Percentiles rank a stretch among this genome's conserved stretches.
phyloP scores from a whole-genome alignment of 2,113 vertebrate genomes.

The Cranoglanis bouderius region DNA sequence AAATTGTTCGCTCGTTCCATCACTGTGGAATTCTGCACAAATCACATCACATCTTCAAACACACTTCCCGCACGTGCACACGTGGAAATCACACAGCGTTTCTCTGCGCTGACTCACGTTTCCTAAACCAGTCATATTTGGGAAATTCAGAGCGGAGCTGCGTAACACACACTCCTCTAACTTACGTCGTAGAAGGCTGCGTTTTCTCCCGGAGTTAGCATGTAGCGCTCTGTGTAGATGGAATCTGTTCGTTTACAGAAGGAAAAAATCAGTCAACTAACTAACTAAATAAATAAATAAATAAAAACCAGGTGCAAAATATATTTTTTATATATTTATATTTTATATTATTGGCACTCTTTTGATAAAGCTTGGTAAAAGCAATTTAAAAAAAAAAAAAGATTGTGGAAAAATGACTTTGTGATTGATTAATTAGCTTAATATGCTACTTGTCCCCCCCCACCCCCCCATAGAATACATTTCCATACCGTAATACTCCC shows the following conservation, averaged over 20 bases:
- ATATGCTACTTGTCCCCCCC: background rate
- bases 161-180: background rate
- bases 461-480: background rate
- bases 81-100: background rate
- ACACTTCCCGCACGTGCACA: background rate
- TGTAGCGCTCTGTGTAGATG: conserved; percentile 92
- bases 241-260: conserved; percentile 60
- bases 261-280: background rate
- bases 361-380: background rate
- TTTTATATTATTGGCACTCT: background rate
- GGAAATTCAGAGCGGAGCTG: background rate
- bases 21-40: conserved; percentile 88
- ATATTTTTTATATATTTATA: no score
- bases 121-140: background rate
- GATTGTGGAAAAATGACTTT: no score
- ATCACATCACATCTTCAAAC: conserved; percentile 34
- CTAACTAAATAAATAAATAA: background rate
- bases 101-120: background rate
- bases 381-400: background rate
- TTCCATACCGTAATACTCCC: conserved; percentile 92
- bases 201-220: conserved; percentile 83
- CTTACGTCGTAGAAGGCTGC: conserved; percentile 79
- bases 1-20: conserved; percentile 90
- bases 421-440: background rate
- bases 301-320: no score